These are phyloP conservation scores for Polypedilum vanderplanki DNA, from an alignment of 1,140 invertebrate genomes.

Conservation along the genomic window DNA sequence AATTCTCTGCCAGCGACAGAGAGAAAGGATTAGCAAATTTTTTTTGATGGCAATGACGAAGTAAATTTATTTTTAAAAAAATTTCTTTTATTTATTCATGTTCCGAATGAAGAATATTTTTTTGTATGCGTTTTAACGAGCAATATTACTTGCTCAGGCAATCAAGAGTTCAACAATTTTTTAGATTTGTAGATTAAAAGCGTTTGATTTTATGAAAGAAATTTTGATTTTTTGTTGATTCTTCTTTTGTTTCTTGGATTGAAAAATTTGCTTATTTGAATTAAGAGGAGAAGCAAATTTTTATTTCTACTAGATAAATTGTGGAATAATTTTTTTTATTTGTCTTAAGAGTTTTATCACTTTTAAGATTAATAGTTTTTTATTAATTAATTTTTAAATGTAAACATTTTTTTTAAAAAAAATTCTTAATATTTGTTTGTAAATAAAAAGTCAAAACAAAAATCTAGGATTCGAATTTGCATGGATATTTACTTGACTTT, in stretches of 20 bases:
- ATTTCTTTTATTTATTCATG: neutral
- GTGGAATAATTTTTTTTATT: too few relatives aligned
- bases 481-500: too few relatives aligned
- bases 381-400: too few relatives aligned
- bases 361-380: too few relatives aligned
- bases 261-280: too few relatives aligned
- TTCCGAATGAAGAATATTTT: neutral
- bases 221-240: constrained; percentile 2
- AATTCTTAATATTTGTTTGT: too few relatives aligned
- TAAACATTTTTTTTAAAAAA: too few relatives aligned
- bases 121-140: neutral
- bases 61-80: neutral
- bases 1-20: neutral
- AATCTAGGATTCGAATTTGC: too few relatives aligned
- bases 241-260: neutral
- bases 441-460: too few relatives aligned
- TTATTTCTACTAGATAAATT: too few relatives aligned
- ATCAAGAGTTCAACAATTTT: neutral
- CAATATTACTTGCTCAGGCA: neutral
- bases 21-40: constrained; percentile 13
- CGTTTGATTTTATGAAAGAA: neutral
- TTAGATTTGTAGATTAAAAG: neutral
- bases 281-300: too few relatives aligned
- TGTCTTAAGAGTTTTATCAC: too few relatives aligned
- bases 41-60: constrained; percentile 8